Evolutionary conservation across 2,113 vertebrate species (phyloP), one percentile per base, ranked within the genome.

Genomic region (Cyprinodon tularosa): DNA sequence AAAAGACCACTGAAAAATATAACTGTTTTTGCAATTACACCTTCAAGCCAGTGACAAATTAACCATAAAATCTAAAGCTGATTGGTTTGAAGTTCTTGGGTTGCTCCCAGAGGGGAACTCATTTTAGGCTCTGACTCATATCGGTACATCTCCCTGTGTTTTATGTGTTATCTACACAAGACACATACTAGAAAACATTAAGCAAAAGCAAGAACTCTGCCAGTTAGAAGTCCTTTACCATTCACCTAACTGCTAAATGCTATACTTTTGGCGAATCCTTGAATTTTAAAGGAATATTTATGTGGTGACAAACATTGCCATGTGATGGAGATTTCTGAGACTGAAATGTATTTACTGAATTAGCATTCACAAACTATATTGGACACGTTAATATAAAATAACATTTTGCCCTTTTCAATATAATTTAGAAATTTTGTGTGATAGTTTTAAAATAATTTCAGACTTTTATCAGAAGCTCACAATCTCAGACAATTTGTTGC

Each of bases 101-200:
- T 69, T 68, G 6, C 36, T 70, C 80, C 80, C 80, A 79, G 70
- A 60, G 42, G 50, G 69, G 80, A 84, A 89, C 82, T 84, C 1
- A 80, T 85, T 87, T 85, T 37, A 74, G 17, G 57, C 61, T 72
- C 79, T 69, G 53, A 72, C 57, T 82, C 70, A 22, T 80, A 86
- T 90, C 84, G 74, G 88, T 87, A 82, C 15, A 72, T 86, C 77
- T 75, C 76, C 86, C 75, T 76, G 83, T 84, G 66, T 84, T 86
- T 74, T 88, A 77, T 76, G 83, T 84, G 66, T 84, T 86, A 76
- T 86, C 71, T 72, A 40, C 53, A 62, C 69, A 17, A 4, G 75
- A 63, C 67, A 61, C 47, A 60, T 60, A 75, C 29, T 76, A 86
- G 71, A 63, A 70, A 70, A 74, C 72, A 87, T 79, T 15, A 15